These are phyloP conservation scores for Vanessa atalanta DNA, from an alignment of 1,140 invertebrate genomes.

Conservation along the genomic window DNA sequence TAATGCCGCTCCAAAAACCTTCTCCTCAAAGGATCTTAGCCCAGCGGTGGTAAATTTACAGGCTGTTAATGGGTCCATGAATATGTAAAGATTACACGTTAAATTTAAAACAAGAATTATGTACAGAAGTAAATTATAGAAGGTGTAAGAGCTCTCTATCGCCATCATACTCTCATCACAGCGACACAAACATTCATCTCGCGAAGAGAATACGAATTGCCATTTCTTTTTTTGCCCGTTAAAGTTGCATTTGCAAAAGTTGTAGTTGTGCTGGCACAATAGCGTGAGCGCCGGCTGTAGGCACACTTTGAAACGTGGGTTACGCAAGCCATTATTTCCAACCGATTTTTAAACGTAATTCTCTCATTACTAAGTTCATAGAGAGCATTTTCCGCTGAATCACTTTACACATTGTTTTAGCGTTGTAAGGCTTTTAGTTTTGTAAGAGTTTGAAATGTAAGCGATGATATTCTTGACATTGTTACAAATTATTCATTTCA, in stretches of 20 bases:
- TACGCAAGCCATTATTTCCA: conserved; percentile 18
- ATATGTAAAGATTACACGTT: background rate
- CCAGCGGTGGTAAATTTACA: no score
- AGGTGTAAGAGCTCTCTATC: conserved; percentile 18
- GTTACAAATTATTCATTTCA: background rate
- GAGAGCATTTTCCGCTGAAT: conserved; percentile 8
- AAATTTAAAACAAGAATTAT: background rate
- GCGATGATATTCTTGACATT: background rate
- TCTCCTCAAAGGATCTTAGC: no score
- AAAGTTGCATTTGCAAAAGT: conserved; percentile 36
- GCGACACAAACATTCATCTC: conserved; percentile 26
- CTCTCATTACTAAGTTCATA: conserved; percentile 13
- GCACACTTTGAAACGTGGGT: conserved; percentile 23
- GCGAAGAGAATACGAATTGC: conserved; percentile 31
- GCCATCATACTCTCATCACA: conserved; percentile 29
- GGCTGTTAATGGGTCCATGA: no score
- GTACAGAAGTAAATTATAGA: conserved; percentile 23
- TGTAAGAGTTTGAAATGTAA: conserved; percentile 1
- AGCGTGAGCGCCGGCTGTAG: conserved; percentile 25
- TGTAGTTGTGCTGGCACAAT: conserved; percentile 25
- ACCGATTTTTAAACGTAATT: conserved; percentile 9
- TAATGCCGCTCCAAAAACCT: no score
- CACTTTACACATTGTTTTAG: conserved; percentile 3
- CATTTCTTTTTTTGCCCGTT: conserved; percentile 33
- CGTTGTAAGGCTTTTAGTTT: conserved; percentile 1